Conservation (phyloP, 2,113 vertebrate species). For the Heptranchias perlo region DNA sequence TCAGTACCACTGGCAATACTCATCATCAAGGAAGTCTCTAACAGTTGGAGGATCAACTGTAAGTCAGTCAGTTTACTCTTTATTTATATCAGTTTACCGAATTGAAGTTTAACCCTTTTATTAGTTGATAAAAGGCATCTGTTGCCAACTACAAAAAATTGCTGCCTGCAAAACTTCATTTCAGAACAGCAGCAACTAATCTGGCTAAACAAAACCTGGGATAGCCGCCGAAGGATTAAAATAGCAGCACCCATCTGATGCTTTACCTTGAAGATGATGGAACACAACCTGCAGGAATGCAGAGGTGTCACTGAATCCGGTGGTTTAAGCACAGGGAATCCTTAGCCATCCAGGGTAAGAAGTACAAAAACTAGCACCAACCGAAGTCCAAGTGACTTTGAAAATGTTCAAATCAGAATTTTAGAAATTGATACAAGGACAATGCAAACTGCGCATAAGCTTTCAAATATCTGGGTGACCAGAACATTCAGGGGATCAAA, state of each 20-base stretch:
- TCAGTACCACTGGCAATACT: neutral
- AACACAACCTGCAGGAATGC: neutral
- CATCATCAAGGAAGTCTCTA: neutral
- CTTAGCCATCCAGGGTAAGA: neutral
- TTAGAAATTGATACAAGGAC: neutral
- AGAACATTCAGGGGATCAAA: neutral
- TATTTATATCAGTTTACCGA: neutral
- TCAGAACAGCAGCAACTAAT: neutral
- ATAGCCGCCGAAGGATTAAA: neutral
- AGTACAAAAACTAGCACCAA: neutral
- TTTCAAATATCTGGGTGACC: neutral
- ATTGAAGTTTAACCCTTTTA: neutral
- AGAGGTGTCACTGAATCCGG: neutral
- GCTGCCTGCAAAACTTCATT: neutral
- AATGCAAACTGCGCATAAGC: neutral
- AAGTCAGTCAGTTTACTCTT: neutral
- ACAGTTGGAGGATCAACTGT: neutral
- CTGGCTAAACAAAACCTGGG: neutral
- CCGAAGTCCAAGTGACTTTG: neutral
- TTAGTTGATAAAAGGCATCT: neutral
- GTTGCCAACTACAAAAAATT: neutral
- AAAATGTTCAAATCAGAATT: neutral
- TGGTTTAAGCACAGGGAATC: neutral
- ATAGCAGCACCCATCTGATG: neutral
- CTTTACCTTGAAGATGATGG: neutral